These are phyloP conservation scores for Synergus umbraculus DNA, from an alignment of 2,888 invertebrate species.

Conservation along the genomic window DNA sequence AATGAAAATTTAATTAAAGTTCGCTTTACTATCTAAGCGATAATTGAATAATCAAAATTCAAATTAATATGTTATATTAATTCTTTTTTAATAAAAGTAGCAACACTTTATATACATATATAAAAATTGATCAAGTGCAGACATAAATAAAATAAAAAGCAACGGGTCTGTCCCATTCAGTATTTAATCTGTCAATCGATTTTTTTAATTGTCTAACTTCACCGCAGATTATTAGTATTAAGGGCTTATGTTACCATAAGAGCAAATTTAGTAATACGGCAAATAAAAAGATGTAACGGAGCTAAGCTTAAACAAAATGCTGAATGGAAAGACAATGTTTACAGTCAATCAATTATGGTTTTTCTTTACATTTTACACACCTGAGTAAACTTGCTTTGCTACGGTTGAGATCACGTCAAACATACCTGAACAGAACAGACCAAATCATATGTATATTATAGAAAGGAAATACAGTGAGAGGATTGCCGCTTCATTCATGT, in stretches of 20 bases:
- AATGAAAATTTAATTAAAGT: conserved; percentile 50
- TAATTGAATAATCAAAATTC: not conserved
- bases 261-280: not conserved
- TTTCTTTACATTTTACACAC: conserved; percentile 70
- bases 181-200: conserved; percentile 59
- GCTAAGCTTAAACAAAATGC: conserved; percentile 60
- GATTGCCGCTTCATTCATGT: conserved; percentile 54
- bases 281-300: not conserved
- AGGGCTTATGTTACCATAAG: no score
- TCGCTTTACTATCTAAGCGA: not conserved
- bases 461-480: conserved; percentile 41
- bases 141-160: conserved; percentile 12
- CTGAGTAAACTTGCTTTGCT: conserved; percentile 75
- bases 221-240: not conserved
- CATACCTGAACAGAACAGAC: conserved; percentile 77
- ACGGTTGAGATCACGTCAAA: conserved; percentile 74
- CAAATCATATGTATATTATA: conserved; percentile 64
- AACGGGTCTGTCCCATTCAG: conserved; percentile 75
- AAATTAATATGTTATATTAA: not conserved
- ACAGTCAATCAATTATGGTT: conserved; percentile 26
- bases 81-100: conserved; percentile 9
- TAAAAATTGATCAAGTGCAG: conserved; percentile 35
- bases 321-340: conserved; percentile 73
- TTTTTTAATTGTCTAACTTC: conserved; percentile 13
- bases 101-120: not conserved